Evolutionary conservation across 2,113 vertebrate genomes (phyloP), one percentile per base, ranked within the genome.

Genomic region (Anolis carolinensis): DNA sequence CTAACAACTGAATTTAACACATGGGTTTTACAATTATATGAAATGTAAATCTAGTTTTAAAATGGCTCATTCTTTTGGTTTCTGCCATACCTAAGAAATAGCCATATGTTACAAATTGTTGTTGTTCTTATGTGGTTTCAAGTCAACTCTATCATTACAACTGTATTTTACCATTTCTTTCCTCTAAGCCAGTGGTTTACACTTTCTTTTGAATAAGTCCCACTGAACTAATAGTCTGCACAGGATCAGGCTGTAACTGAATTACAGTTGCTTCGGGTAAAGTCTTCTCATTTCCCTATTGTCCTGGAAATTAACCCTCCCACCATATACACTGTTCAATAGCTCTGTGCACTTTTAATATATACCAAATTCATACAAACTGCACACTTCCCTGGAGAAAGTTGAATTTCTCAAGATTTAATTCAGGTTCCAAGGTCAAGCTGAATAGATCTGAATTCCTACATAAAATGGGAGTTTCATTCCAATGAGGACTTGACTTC

Each of bases 391-490:
- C 96, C 96, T 90, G 2, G 92, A 96, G 95, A 96, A 96, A 97
- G 95, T 95, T 96, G 96, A 95, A 92, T 95, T 95, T 97, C 95
- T 96, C 94, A 96, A 96, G 95, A 95, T 96, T 96, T 96, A 96
- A 97, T 97, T 97, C 95, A 95, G 96, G 95, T 96, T 97, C 95
- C 96, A 96, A 97, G 96, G 96, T 97, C 96, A 96, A 95, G 94
- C 93, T 95, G 96, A 96, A 96, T 93, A 96, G 95, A 96, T 96
- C 94, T 96, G 95, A 96, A 96, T 96, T 96, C 95, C 93, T 94
- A 87, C 95, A 96, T 93, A 96, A 96, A 96, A 96, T 96, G 95
- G 92, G 94, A 96, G 94, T 96, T 96, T 97, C 96, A 97, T 97
- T 96, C 94, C 95, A 96, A 93, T 96, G 95, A 96, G 94, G 93